Conservation (phyloP, 1,140 invertebrate species). For the Wiebesia pumilae region DNA sequence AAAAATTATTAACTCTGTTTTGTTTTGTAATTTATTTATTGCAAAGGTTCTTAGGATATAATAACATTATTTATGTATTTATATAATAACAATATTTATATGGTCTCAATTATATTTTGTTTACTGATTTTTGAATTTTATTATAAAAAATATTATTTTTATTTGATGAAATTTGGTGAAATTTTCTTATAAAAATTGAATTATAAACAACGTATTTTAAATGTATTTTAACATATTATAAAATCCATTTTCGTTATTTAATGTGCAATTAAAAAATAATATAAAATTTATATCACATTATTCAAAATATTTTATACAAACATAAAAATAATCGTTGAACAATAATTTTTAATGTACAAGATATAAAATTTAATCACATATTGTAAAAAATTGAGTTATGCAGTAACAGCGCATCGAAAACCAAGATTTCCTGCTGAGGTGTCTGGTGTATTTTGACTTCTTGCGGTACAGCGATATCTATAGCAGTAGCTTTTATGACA, state of each 20-base stretch:
- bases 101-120: background rate
- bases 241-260: background rate
- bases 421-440: slow-evolving; percentile 95
- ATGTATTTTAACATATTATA: background rate
- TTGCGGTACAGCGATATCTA: slow-evolving; percentile 93
- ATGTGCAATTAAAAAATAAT: slow-evolving; percentile 25
- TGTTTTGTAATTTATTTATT: background rate
- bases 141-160: background rate
- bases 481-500: slow-evolving; percentile 95
- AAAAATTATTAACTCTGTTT: background rate
- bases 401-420: slow-evolving; percentile 86
- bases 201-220: background rate
- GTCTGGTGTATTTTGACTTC: slow-evolving; percentile 95
- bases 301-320: background rate
- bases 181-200: background rate
- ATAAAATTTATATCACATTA: slow-evolving; percentile 23
- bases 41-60: background rate
- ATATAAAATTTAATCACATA: background rate
- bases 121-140: background rate
- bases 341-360: background rate
- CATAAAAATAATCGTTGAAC: background rate
- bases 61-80: background rate
- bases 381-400: slow-evolving; percentile 42
- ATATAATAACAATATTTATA: background rate
- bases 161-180: background rate